Base-by-base conservation (phyloP, 2,113 vertebrate species). In the Oxygymnocypris stewartii region DNA sequence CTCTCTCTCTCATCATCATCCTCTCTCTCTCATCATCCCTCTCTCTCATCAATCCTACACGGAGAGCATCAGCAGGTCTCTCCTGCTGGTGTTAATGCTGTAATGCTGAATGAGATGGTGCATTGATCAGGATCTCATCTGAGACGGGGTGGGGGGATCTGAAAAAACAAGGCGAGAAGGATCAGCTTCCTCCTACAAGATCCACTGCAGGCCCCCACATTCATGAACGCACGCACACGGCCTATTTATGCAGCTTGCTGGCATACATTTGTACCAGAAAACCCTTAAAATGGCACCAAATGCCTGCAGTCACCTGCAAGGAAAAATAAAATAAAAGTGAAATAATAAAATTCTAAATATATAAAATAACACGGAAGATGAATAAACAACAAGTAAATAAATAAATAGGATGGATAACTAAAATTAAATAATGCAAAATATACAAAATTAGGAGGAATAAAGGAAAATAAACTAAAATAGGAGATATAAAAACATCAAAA, bases 151-250 rank as follows among this genome's bases (percentile, higher is more conserved):
- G n/a, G 4, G 74, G 44, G 35, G 42, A n/a, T n/a, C 74, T 75
- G 51, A n/a, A 84, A 54, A n/a, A 76, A 84, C 51, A 78, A 35
- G 79, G n/a, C 20, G 8, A 77, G 23, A 77, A 79, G 44, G 73
- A 84, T 84, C 59, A 69, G 80, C 14, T 67, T 79, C 71, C 57
- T 28, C 20, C 28, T 67, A 63, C 79, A 87, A 10, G 20, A 31
- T n/a, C 8, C 40, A 81, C 63, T 28, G 31, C 20, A 78, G 31
- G 31, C 13, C 13, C 20, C 57, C 57, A 61, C 57, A 10, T 59
- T 59, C 57, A 61, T 10, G 23, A n/a, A 61, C 57, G 23, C 57
- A 84, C 47, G 35, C 28, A 13, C 18, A 54, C 9, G 3, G n/a
- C 6, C 14, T 51, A 77, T 49, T 49, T 49, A 18, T 47, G 74